A percentile compares a stretch with the other conserved stretches of the same genome.
Conservation (phyloP, 2,113 vertebrate species). For the Labeo rohita region DNA sequence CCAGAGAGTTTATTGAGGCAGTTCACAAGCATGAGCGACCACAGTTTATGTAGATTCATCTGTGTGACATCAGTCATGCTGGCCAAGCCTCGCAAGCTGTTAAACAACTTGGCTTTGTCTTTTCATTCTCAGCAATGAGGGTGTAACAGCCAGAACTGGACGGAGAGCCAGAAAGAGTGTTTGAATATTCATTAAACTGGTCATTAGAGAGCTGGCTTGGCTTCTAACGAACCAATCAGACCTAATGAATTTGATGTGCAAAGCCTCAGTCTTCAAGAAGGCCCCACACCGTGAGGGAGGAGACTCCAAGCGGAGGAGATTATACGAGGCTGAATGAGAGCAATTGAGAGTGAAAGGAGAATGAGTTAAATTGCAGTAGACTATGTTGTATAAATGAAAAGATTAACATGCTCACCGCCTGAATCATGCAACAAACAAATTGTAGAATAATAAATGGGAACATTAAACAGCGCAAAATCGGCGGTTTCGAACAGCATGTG, state of each 20-base stretch:
- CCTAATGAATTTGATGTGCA: slow-evolving; percentile 57
- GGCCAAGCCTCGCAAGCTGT: slow-evolving; percentile 60
- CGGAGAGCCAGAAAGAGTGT: slow-evolving; percentile 50
- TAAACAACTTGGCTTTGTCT: slow-evolving; percentile 62
- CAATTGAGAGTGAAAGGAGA: slow-evolving; percentile 44
- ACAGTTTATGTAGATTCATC: slow-evolving; percentile 37
- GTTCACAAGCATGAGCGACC: slow-evolving; percentile 38
- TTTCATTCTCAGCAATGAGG: slow-evolving; percentile 45
- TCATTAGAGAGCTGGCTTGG: slow-evolving; percentile 61
- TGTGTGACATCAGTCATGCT: slow-evolving; percentile 40
- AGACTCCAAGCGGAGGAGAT: slow-evolving; percentile 42
- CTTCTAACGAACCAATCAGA: slow-evolving; percentile 62
- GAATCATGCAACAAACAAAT: not conserved
- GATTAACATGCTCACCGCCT: not conserved
- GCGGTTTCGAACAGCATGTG: not conserved
- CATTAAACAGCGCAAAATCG: not conserved
- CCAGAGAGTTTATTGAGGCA: not conserved
- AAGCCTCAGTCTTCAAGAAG: slow-evolving; percentile 54
- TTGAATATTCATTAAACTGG: slow-evolving; percentile 64
- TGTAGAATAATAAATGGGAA: not conserved
- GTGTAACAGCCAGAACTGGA: slow-evolving; percentile 53
- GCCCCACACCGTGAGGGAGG: slow-evolving; percentile 32
- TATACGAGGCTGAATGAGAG: slow-evolving; percentile 31
- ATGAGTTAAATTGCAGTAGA: slow-evolving; percentile 67
- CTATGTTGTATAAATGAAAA: slow-evolving; percentile 67